Conservation (phyloP, 2,113 vertebrate genomes). For the Panthera leo region DNA sequence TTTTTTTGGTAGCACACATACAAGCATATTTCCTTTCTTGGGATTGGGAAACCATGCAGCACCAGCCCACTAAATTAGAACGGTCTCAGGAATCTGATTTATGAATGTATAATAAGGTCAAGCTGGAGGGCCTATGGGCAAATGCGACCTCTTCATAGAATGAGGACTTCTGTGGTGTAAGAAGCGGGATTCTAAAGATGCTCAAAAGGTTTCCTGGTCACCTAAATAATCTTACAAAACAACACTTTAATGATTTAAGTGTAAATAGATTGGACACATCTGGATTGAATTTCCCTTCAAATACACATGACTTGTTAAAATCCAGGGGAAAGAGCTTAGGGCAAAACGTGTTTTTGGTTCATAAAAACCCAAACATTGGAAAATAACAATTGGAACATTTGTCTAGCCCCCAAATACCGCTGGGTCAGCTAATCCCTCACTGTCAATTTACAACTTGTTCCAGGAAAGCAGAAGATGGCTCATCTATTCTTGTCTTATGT, state of each 20-base stretch:
- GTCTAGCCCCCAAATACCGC: constrained; percentile 48
- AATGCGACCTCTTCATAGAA: constrained; percentile 1
- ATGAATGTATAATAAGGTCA: background rate
- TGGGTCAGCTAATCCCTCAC: constrained; percentile 57
- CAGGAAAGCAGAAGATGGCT: constrained; percentile 57
- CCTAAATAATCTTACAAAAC: constrained; percentile 48
- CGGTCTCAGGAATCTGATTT: background rate
- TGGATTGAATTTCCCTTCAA: constrained; percentile 63
- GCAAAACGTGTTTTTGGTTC: constrained; percentile 73
- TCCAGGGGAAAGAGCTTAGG: constrained; percentile 52
- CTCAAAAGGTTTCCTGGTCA: background rate
- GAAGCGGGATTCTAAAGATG: constrained; percentile 5
- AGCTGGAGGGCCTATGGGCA: background rate
- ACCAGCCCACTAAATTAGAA: constrained; percentile 13
- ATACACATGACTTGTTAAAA: constrained; percentile 70
- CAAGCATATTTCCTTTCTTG: background rate
- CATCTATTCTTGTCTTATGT: constrained; percentile 30
- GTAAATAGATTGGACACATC: constrained; percentile 64
- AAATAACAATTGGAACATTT: constrained; percentile 66
- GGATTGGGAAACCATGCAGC: constrained; percentile 34
- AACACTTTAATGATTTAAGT: constrained; percentile 58
- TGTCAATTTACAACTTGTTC: constrained; percentile 48
- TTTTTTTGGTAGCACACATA: background rate
- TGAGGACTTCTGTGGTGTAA: background rate
- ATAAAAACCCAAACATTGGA: constrained; percentile 73